Evolutionary conservation across 2,113 vertebrate species (phyloP), one percentile per base, ranked within the genome.

Genomic region (Puntigrus tetrazona): DNA sequence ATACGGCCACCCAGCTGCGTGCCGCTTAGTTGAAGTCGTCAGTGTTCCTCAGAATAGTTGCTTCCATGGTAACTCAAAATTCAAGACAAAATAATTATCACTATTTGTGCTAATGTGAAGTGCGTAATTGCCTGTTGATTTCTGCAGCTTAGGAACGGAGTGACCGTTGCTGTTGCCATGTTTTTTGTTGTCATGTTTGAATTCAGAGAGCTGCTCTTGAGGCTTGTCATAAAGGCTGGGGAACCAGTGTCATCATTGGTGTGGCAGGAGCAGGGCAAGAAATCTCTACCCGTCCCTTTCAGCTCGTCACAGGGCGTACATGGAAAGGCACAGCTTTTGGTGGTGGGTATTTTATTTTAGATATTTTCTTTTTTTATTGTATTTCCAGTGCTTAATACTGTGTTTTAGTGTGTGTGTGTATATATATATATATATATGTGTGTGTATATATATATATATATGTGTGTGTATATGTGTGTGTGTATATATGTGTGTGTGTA

Each of bases 311-410:
- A 1, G 96, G 96, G 10, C 91, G 95, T 6, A 95, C 91, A 20
- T 97, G 97, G 96, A 96, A 92, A 82, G 96, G 97, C n/a, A 95
- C 93, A 0, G 34, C 96, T 50, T 97, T 97, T 85, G 96, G 97
- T 94, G 96, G 97, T 96, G 74, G 90, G 84, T 38, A 34, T 22
- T 59, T 55, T 63, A 5, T 59, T 59, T 61, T 25, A 61, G n/a
- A n/a, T n/a, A n/a, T n/a, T n/a, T n/a, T n/a, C n/a, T n/a, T n/a
- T n/a, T 13, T 59, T 11, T 0, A 7, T 65, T 67, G n/a, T n/a
- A n/a, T n/a, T 67, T 67, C 7, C 16, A 7, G 31, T 65, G 11
- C 27, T 31, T 14, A 14, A 7, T 63, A 25, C 16, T 14, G 25
- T 7, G 3, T 63, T 13, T 13, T 45, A 29, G 6, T n/a, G n/a